Evolutionary conservation across 1,140 invertebrate genomes (phyloP).

Genomic region (Hermetia illucens): DNA sequence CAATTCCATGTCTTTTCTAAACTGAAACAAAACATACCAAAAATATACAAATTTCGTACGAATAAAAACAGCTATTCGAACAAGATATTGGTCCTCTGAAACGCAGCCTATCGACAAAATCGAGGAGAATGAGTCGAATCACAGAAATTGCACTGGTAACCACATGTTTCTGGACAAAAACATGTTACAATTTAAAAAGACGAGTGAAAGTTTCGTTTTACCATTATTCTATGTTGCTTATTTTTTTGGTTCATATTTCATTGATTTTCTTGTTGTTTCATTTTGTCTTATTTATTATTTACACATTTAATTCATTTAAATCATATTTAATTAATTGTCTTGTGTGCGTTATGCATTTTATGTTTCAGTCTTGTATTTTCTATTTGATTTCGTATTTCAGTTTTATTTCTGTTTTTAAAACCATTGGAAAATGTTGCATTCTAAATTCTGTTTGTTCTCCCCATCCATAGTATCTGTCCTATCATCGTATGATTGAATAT

Average conservation of each 20-base stretch:
- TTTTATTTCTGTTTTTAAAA: too few relatives aligned
- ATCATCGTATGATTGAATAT: too few relatives aligned
- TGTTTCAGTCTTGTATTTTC: too few relatives aligned
- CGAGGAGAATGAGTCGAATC: conserved; percentile 65
- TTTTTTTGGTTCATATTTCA: conserved; percentile 4
- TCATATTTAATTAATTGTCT: too few relatives aligned
- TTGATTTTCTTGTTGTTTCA: conserved; percentile 4
- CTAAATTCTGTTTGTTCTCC: too few relatives aligned
- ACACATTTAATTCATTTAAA: background rate
- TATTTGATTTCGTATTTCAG: too few relatives aligned
- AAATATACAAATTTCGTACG: background rate
- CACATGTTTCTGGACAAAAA: conserved; percentile 21
- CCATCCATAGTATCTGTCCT: too few relatives aligned
- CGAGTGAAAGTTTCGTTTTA: conserved; percentile 11
- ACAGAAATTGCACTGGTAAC: conserved; percentile 66
- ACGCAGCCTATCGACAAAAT: conserved; percentile 53
- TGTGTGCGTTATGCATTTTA: too few relatives aligned
- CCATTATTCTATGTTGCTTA: conserved; percentile 1
- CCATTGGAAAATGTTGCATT: too few relatives aligned
- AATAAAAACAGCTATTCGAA: conserved; percentile 55
- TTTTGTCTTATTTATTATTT: conserved; percentile 6
- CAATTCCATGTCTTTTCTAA: background rate
- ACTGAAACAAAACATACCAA: background rate
- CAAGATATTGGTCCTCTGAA: conserved; percentile 73
- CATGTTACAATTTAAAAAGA: conserved; percentile 11